These are phyloP conservation scores for Cotesia chilonis DNA, from an alignment of 1,140 invertebrate genomes.

Conservation along the genomic window DNA sequence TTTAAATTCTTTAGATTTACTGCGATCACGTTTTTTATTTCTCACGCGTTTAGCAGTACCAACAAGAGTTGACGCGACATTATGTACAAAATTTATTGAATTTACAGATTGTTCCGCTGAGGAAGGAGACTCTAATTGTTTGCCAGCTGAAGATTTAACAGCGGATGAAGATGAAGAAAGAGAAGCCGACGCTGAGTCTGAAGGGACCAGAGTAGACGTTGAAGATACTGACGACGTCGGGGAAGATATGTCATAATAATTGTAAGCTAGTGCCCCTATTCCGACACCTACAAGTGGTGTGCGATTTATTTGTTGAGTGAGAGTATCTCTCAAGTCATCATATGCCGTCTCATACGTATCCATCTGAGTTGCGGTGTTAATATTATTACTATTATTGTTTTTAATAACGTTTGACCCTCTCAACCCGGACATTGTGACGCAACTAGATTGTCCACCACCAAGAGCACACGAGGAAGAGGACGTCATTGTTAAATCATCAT, in stretches of 20 bases:
- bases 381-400: no score
- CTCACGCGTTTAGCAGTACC: constrained; percentile 57
- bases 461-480: not conserved
- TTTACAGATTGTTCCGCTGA: constrained; percentile 36
- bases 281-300: no score
- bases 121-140: not conserved
- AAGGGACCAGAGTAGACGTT: no score
- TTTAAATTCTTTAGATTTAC: constrained; percentile 61
- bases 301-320: no score
- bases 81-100: constrained; percentile 54
- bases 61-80: constrained; percentile 49
- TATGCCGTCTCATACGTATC: no score
- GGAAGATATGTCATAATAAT: no score
- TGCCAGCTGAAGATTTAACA: constrained; percentile 1
- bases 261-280: no score
- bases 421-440: not conserved
- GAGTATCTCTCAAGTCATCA: no score
- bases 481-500: not conserved
- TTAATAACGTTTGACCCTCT: no score
- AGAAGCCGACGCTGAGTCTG: no score
- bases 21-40: constrained; percentile 57
- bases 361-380: no score
- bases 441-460: constrained; percentile 17
- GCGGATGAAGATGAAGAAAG: not conserved
- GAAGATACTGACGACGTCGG: no score